These are phyloP conservation scores for Zele albiditarsus DNA, from an alignment of 2,888 invertebrate genomes.

Conservation along the genomic window DNA sequence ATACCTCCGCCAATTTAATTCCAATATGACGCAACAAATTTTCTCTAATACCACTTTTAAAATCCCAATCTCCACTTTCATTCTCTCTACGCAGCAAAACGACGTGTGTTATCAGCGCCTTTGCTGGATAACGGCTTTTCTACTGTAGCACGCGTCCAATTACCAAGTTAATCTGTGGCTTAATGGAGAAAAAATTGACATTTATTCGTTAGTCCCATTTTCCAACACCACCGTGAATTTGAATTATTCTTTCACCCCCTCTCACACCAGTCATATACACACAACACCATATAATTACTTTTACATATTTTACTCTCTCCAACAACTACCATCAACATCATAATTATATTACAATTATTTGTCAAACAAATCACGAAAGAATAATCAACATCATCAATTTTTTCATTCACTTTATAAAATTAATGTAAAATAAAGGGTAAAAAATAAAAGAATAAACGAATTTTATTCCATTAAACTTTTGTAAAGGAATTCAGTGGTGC, in stretches of 20 bases:
- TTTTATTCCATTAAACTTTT: constrained; percentile 9
- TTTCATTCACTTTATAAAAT: neutral
- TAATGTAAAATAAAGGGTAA: neutral
- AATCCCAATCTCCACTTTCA: constrained; percentile 9
- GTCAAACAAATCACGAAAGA: neutral
- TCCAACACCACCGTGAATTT: neutral
- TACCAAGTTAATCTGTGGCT: constrained; percentile 46
- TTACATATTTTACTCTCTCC: neutral
- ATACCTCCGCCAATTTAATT: neutral
- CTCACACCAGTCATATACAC: neutral
- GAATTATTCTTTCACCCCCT: neutral
- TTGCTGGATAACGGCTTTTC: constrained; percentile 46
- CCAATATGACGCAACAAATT: neutral
- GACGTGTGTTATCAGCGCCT: constrained; percentile 32
- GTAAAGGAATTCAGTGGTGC: neutral
- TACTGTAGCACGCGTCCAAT: constrained; percentile 47
- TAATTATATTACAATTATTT: neutral
- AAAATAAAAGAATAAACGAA: neutral
- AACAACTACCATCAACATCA: neutral
- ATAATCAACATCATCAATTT: neutral
- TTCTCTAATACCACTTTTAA: neutral
- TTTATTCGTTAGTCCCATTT: neutral
- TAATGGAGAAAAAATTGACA: constrained; percentile 39
- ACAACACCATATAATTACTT: too few species aligned
- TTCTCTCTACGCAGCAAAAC: constrained; percentile 23